Evolutionary conservation across 2,888 invertebrate species (phyloP).

Genomic region (Papilio gigon): DNA sequence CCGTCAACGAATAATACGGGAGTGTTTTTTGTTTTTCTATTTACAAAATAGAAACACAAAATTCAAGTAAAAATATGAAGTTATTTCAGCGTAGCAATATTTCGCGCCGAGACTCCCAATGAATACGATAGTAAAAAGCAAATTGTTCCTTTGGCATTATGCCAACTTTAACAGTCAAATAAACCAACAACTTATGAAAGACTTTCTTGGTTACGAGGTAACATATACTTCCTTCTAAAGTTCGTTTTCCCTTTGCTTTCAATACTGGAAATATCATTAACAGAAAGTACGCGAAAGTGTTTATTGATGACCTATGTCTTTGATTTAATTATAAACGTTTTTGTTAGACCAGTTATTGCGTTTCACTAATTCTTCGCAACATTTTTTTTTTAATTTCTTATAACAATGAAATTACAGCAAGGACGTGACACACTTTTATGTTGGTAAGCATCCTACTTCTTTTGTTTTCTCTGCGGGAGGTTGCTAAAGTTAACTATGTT

Average conservation of each 20-base stretch:
- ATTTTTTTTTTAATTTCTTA: too few relatives aligned
- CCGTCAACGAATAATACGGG: neutral
- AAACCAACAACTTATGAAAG: constrained; percentile 29
- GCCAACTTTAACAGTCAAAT: constrained; percentile 35
- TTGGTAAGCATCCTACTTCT: too few relatives aligned
- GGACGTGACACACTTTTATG: too few relatives aligned
- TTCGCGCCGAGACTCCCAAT: constrained; percentile 8
- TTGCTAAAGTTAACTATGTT: too few relatives aligned
- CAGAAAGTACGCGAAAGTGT: neutral
- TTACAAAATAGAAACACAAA: constrained; percentile 3
- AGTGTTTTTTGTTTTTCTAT: neutral
- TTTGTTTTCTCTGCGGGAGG: too few relatives aligned
- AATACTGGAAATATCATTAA: constrained; percentile 5
- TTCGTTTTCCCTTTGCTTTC: neutral
- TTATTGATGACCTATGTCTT: neutral
- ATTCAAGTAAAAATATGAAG: constrained; percentile 10
- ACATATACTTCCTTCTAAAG: constrained; percentile 30
- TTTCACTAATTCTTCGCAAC: too few relatives aligned
- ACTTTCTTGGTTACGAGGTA: constrained; percentile 20
- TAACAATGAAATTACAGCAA: too few relatives aligned
- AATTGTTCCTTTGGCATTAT: constrained; percentile 17
- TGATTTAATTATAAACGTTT: neutral
- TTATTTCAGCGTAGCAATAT: constrained; percentile 11
- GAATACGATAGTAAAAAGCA: constrained; percentile 24
- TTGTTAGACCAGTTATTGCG: too few relatives aligned